These are phyloP conservation scores for Physeter macrocephalus DNA, from an alignment of 2,113 vertebrate genomes.

Conservation along the genomic window DNA sequence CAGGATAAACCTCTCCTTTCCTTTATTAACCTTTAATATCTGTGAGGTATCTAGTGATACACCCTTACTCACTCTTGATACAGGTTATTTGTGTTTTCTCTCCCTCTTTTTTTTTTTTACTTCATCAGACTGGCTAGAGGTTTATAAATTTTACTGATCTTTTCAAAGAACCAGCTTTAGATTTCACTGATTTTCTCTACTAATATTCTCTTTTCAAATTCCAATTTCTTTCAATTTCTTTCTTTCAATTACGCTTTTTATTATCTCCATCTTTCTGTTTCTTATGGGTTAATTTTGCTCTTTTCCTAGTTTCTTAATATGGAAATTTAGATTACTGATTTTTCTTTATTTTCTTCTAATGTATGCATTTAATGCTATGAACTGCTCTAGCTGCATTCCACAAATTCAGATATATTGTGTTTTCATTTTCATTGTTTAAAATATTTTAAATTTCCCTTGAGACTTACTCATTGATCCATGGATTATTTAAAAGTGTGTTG, in stretches of 20 bases:
- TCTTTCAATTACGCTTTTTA: not conserved
- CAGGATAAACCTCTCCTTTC: not conserved
- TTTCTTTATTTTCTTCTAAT: not conserved
- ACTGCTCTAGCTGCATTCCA: not conserved
- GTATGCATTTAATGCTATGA: not conserved
- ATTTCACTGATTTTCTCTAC: not conserved
- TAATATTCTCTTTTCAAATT: not conserved
- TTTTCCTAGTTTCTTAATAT: not conserved
- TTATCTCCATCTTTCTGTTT: not conserved
- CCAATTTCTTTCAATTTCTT: not conserved
- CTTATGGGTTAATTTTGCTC: not conserved
- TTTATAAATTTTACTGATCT: not conserved
- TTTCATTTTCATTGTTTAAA: not conserved
- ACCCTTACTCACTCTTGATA: not conserved
- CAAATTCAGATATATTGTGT: not conserved
- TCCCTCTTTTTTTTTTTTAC: not conserved
- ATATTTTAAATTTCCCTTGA: not conserved
- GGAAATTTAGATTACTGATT: not conserved
- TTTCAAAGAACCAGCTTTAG: too few relatives aligned
- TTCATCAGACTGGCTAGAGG: not conserved
- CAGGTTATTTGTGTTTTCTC: not conserved
- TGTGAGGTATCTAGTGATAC: not conserved
- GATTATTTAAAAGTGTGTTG: not conserved
- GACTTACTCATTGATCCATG: not conserved
- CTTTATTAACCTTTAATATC: not conserved